Conservation (phyloP, 2,888 invertebrate species). For the Euproctis similis region DNA sequence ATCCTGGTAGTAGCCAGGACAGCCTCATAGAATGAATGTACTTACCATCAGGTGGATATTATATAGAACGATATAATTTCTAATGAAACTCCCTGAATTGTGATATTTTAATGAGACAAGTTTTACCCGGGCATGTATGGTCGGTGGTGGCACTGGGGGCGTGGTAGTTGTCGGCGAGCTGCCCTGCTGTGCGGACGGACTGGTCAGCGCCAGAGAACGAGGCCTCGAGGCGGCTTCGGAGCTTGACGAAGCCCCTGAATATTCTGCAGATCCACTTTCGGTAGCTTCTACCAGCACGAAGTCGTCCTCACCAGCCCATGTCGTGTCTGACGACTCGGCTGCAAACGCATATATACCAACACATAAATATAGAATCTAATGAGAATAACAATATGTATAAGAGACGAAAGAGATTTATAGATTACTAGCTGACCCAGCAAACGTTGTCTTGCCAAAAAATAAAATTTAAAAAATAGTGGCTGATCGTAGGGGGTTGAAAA, state of each 20-base stretch:
- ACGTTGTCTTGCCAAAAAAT: too few species aligned
- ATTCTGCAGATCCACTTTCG: slow-evolving; percentile 74
- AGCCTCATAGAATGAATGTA: too few species aligned
- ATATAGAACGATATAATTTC: too few species aligned
- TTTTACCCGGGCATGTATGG: slow-evolving; percentile 2
- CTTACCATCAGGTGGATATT: too few species aligned
- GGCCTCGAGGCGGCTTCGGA: slow-evolving; percentile 62
- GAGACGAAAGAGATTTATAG: too few species aligned
- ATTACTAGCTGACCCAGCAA: too few species aligned
- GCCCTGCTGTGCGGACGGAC: slow-evolving; percentile 19
- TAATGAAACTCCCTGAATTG: too few species aligned
- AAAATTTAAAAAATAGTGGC: too few species aligned
- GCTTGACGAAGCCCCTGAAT: slow-evolving; percentile 50
- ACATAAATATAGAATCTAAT: neutral
- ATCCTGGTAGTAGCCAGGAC: too few species aligned
- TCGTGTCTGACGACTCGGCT: slow-evolving; percentile 66
- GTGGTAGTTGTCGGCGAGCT: slow-evolving; percentile 6
- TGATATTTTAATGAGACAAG: neutral
- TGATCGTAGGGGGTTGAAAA: too few species aligned
- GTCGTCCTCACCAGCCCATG: slow-evolving; percentile 85
- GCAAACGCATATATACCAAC: slow-evolving; percentile 7
- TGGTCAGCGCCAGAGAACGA: slow-evolving; percentile 49
- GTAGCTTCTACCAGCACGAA: slow-evolving; percentile 87
- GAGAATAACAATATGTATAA: slow-evolving; percentile 3
- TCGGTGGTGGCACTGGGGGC: slow-evolving; percentile 1